Percentiles rank a stretch among this genome's conserved stretches.
Conservation (phyloP, 2,797 vertebrate genomes). For the Neostethus bicornis region DNA sequence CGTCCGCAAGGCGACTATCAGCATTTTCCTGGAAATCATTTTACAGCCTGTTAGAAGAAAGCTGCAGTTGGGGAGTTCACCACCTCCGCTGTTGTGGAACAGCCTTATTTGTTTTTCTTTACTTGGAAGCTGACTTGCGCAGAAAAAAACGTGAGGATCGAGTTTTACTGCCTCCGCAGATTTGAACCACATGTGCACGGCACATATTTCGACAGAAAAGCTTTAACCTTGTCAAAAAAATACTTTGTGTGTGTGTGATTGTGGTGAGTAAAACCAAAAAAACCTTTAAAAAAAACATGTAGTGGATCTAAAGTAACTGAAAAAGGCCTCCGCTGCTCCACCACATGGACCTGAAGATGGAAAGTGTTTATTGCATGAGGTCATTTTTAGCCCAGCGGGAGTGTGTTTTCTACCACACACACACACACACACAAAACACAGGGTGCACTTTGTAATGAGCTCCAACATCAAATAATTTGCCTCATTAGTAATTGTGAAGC, state of each 20-base stretch:
- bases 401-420: background rate
- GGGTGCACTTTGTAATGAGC: no score
- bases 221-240: background rate
- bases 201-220: background rate
- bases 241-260: background rate
- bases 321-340: background rate
- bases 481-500: no score
- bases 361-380: background rate
- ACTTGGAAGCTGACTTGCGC: slow-evolving; percentile 22
- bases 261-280: no score
- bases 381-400: background rate
- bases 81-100: slow-evolving; percentile 23
- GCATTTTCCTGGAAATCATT: slow-evolving; percentile 66
- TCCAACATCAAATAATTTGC: no score
- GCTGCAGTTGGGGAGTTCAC: slow-evolving; percentile 28
- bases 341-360: background rate
- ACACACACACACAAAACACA: background rate
- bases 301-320: background rate
- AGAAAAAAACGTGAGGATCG: slow-evolving; percentile 5
- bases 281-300: no score
- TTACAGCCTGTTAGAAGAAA: slow-evolving; percentile 30
- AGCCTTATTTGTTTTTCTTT: slow-evolving; percentile 29
- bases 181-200: slow-evolving; percentile 14
- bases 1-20: slow-evolving; percentile 20
- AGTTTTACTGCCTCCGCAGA: slow-evolving; percentile 18